Conservation (phyloP, 2,797 vertebrate genomes). For the Threskiornis aethiopicus region DNA sequence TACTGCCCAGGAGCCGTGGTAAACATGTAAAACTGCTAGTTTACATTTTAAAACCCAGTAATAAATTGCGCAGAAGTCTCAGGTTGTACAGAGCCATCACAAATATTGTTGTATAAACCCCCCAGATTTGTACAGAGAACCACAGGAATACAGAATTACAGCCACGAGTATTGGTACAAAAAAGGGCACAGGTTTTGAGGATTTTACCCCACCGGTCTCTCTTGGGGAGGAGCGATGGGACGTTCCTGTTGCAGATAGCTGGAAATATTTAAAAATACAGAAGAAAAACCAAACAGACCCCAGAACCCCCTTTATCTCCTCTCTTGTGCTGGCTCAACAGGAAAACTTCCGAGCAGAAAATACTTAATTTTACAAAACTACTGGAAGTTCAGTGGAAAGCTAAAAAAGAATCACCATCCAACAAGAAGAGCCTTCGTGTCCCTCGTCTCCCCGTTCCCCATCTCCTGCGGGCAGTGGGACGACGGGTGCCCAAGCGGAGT, state of each 20-base stretch:
- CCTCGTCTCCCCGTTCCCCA: background rate
- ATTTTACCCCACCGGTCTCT: background rate
- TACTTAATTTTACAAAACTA: background rate
- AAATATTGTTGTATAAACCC: background rate
- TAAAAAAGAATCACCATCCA: background rate
- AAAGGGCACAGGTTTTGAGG: background rate
- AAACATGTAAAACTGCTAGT: background rate
- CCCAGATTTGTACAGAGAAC: background rate
- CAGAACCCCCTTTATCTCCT: background rate
- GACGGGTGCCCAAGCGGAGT: background rate
- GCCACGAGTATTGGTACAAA: background rate
- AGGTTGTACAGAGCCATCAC: background rate
- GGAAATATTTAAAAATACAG: background rate
- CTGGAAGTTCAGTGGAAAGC: background rate
- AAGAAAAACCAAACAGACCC: background rate
- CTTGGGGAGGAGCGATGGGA: background rate
- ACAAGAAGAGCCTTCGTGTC: background rate
- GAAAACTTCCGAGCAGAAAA: background rate
- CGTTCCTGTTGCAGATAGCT: background rate
- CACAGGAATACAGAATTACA: background rate
- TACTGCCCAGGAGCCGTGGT: background rate
- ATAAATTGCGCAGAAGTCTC: background rate
- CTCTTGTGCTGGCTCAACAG: background rate
- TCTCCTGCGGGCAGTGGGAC: background rate
- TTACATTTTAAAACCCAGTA: background rate